A percentile compares a stretch with the other conserved stretches of the same genome.
Conservation (phyloP, 2,888 invertebrate species). For the Cyclophora albipunctata region DNA sequence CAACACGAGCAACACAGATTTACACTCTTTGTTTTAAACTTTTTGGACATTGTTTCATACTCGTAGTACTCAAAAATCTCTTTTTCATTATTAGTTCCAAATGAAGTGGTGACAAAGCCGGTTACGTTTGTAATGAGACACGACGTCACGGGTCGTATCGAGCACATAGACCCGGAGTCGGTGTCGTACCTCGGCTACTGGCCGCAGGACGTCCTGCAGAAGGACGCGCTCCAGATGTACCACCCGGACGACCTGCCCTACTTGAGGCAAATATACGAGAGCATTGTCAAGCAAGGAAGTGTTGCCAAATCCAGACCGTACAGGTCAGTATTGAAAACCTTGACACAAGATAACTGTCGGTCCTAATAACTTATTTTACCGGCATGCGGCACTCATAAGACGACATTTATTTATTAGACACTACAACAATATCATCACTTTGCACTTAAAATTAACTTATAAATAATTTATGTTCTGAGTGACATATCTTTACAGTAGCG, state of each 20-base stretch:
- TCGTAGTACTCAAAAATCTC: too few species aligned
- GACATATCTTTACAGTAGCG: too few species aligned
- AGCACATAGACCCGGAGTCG: constrained; percentile 86
- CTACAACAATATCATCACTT: too few species aligned
- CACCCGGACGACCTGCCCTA: constrained; percentile 90
- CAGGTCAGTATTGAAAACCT: constrained; percentile 34
- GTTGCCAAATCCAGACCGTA: constrained; percentile 83
- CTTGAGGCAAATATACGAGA: constrained; percentile 88
- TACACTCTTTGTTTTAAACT: too few species aligned
- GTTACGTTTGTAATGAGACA: constrained; percentile 87
- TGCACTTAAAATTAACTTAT: too few species aligned
- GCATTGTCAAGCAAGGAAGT: constrained; percentile 82
- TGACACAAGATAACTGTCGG: too few species aligned
- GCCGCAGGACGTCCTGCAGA: constrained; percentile 91
- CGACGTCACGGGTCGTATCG: constrained; percentile 83
- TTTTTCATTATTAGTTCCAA: constrained; percentile 30
- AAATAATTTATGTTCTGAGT: too few species aligned
- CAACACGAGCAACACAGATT: too few species aligned
- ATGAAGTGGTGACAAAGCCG: constrained; percentile 53
- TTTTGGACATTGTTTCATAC: too few species aligned
- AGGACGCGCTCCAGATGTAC: constrained; percentile 88
- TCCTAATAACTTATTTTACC: too few species aligned
- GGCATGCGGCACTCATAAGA: too few species aligned
- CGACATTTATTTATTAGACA: too few species aligned
- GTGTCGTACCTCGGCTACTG: constrained; percentile 91